Base-by-base conservation (phyloP, 2,113 vertebrate species). In the Euleptes europaea region DNA sequence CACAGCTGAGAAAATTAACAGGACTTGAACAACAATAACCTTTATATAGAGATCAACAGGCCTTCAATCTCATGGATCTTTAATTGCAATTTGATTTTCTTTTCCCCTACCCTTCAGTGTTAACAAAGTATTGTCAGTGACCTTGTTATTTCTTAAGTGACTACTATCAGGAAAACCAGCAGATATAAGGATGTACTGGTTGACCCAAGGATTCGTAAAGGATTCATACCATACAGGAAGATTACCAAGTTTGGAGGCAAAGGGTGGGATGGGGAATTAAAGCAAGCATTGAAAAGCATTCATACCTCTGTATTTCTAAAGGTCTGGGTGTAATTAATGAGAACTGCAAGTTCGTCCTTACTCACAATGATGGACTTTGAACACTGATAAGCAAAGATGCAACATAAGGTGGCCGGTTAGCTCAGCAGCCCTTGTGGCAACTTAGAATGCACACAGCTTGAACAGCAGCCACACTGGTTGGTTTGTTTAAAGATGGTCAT, bases 341-440 rank as follows among this genome's bases (percentile, higher is more conserved):
- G 75, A 96, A 95, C 84, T 78, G 86, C 89, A 91, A 44, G 86
- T 91, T 85, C 88, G 93, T 95, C 94, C 71, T 51, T 91, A 92
- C 88, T 95, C 92, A 91, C 92, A 90, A 89, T 92, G 91, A 92
- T 69, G 92, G 86, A 91, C 93, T 80, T 85, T 86, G 91, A 94
- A 94, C 91, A 91, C 23, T 72, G 87, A 94, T 90, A 91, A 94
- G 90, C 92, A 88, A 69, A 85, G 82, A 31, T 84, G 84, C 84
- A 88, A 92, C 80, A 89, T 88, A 95, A 88, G 80, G 95, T 84
- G 87, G 78, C 84, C 83, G 84, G 88, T 90, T 86, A 93, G 78
- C 90, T 95, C 87, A 89, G 83, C 88, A 87, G 92, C 15, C 17
- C 83, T 92, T 86, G 89, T 93, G 89, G 89, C 91, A 92, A 93